phyloP scores from a whole-genome alignment of 35 echinoderm and acorn worm species.

The Holothuria glaberrima region DNA sequence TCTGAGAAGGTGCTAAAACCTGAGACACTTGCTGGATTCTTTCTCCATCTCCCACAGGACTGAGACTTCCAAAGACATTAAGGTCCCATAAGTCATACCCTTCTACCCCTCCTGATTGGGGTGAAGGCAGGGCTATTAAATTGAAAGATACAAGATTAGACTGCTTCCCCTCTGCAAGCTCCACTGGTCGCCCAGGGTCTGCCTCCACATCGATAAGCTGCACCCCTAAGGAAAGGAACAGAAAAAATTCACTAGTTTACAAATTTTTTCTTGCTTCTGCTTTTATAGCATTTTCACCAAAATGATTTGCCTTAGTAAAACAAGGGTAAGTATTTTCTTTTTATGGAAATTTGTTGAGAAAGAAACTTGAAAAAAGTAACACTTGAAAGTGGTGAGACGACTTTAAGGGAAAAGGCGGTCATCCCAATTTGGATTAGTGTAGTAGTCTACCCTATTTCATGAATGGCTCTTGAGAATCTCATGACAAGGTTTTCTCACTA shows the following conservation, averaged over 20 bases:
- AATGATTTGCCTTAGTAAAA: too few relatives aligned
- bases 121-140: conserved; percentile 57
- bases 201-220: conserved; percentile 33
- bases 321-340: too few relatives aligned
- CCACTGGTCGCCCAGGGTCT: neutral
- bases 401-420: too few relatives aligned
- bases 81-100: conserved; percentile 79
- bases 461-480: too few relatives aligned
- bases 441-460: too few relatives aligned
- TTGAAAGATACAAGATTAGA: conserved; percentile 57
- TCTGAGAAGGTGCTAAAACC: conserved; percentile 58
- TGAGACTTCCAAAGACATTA: conserved; percentile 71
- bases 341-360: too few relatives aligned
- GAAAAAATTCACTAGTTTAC: neutral
- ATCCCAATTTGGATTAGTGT: too few relatives aligned
- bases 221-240: conserved; percentile 1
- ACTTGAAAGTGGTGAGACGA: too few relatives aligned
- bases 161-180: conserved; percentile 42
- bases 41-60: conserved; percentile 63
- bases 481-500: too few relatives aligned
- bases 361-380: too few relatives aligned
- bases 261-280: too few relatives aligned
- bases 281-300: too few relatives aligned
- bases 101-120: conserved; percentile 48
- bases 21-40: conserved; percentile 50